Base-by-base conservation (phyloP, 2,113 vertebrate species). In the Nothocercus nigrocapillus region DNA sequence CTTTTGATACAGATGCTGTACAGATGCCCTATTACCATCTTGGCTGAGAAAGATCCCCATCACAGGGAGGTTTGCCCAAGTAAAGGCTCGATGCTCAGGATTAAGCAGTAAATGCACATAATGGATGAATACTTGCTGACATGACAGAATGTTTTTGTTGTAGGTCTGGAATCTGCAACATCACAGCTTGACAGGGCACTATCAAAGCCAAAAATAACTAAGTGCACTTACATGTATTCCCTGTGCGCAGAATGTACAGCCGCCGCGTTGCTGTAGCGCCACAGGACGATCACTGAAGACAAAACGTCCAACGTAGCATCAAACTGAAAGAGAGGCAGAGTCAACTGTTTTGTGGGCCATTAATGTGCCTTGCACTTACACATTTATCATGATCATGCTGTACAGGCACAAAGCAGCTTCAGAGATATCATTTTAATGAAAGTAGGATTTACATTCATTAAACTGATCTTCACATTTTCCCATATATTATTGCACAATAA, bases 251-350 rank as follows among this genome's bases (percentile, higher is more conserved):
- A 99, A 97, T 99, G 99, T 64, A 99, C 99, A 6, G 99, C 99
- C 1, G 99, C 99, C 5, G 99, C 99, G 0, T 99, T 99, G 98
- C 99, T 99, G 96, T 99, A 99, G 86, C 99, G 99, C 99, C 99
- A 99, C 67, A 99, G 81, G 94, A 99, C 99, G 47, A 99, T 99
- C 45, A 98, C 98, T 7, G 99, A 99, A 3, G 99, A 99, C 95
- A 99, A 96, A 85, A 99, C 99, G 10, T 99, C 99, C 96, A 99
- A 98, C 56, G 98, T 98, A 89, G 99, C 99, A 84, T 99, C 99
- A 94, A 99, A 99, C 99, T 99, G 97, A 68, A 95, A 97, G 81
- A 96, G 70, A 98, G 6, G 96, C 1, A 86, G 32, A 67, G 72
- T 72, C 80, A 96, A 44, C 42, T 53, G 82, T 13, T 89, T 75